A percentile compares a stretch with the other conserved stretches of the same genome.
phyloP scores from a whole-genome alignment of 2,113 vertebrate genomes.

The Phodopus roborovskii region DNA sequence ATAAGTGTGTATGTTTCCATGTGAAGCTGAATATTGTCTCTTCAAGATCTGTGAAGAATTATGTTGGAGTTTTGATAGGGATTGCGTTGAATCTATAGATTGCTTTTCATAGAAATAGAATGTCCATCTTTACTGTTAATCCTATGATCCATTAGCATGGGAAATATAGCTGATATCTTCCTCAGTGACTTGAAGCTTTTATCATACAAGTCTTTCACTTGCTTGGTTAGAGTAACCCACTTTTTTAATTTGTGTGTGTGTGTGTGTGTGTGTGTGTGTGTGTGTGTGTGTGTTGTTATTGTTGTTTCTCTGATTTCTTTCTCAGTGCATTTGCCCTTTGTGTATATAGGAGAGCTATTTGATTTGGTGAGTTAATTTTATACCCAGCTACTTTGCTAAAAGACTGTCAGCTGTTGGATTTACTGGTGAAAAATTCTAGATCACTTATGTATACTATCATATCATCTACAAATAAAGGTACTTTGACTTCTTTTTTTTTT shows the following conservation, averaged over 20 bases:
- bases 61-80: background rate
- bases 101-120: background rate
- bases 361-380: background rate
- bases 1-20: background rate
- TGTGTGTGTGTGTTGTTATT: no score
- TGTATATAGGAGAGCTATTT: background rate
- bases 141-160: background rate
- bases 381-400: background rate
- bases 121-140: background rate
- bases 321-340: background rate
- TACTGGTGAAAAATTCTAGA: background rate
- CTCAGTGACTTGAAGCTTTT: background rate
- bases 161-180: background rate
- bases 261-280: no score
- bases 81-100: background rate
- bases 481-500: no score
- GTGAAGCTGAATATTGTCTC: background rate
- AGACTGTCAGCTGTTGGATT: background rate
- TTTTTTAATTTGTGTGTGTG: no score
- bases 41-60: background rate
- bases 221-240: background rate
- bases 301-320: background rate
- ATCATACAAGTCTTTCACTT: background rate
- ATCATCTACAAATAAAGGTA: background rate
- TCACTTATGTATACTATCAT: background rate